A percentile compares a stretch with the other conserved stretches of the same genome.
Evolutionary conservation across 2,797 vertebrate species (phyloP).

Genomic region (Diplodus sargus): DNA sequence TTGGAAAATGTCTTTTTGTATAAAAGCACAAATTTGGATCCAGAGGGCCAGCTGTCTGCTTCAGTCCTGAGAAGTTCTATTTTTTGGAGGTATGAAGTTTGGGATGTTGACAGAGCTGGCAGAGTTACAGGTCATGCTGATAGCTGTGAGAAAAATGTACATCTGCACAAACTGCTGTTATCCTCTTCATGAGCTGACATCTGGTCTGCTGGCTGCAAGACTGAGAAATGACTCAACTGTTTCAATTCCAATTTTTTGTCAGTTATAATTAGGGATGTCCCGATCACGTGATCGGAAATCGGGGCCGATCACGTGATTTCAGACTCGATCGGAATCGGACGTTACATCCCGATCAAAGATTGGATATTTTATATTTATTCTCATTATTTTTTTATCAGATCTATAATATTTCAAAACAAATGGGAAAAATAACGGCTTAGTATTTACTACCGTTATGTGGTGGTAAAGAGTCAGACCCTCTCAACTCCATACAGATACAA

Average conservation of each 20-base stretch:
- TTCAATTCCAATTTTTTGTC: background rate
- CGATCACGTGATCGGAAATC: too few species aligned
- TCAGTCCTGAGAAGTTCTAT: background rate
- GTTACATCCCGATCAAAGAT: too few species aligned
- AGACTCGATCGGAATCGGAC: too few species aligned
- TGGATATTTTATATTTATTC: too few species aligned
- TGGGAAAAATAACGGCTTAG: too few species aligned
- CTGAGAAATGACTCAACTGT: background rate
- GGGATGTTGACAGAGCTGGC: background rate
- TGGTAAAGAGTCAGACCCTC: too few species aligned
- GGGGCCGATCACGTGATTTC: too few species aligned
- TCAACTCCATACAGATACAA: too few species aligned
- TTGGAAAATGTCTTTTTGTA: slow-evolving; percentile 17
- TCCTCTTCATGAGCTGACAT: background rate
- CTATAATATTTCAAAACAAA: too few species aligned
- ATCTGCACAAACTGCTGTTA: background rate
- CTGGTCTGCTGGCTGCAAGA: background rate
- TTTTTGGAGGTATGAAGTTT: slow-evolving; percentile 2
- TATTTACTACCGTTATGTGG: too few species aligned
- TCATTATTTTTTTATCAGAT: too few species aligned
- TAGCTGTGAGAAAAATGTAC: slow-evolving; percentile 1
- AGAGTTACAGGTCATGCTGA: slow-evolving; percentile 1
- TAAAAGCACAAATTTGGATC: background rate
- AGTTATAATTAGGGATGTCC: too few species aligned
- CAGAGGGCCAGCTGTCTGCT: background rate